These are phyloP conservation scores for Polymixis flavicincta DNA, from an alignment of 2,888 invertebrate species.

Conservation along the genomic window DNA sequence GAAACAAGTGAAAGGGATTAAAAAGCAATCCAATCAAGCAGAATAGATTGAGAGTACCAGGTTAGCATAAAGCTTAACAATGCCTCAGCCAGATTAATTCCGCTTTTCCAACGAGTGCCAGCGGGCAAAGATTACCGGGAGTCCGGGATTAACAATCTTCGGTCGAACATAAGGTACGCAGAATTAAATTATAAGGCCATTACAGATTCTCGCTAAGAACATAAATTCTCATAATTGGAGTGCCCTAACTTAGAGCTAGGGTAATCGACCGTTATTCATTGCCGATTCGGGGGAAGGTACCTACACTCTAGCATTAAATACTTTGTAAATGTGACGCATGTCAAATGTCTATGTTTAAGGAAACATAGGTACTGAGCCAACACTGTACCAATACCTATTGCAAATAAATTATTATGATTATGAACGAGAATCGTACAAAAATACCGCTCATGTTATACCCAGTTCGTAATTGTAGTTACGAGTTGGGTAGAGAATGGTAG, in stretches of 20 bases:
- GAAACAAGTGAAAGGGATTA: constrained; percentile 4
- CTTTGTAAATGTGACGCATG: too few relatives aligned
- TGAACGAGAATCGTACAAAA: neutral
- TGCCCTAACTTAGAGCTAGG: constrained; percentile 21
- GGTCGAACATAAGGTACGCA: constrained; percentile 28
- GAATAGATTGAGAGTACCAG: constrained; percentile 44
- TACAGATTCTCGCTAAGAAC: constrained; percentile 46
- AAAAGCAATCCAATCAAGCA: constrained; percentile 38
- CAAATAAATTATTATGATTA: too few relatives aligned
- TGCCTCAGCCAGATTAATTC: constrained; percentile 29
- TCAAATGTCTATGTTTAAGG: too few relatives aligned
- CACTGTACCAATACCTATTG: too few relatives aligned
- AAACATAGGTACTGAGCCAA: too few relatives aligned
- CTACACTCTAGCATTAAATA: too few relatives aligned
- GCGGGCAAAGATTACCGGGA: constrained; percentile 29
- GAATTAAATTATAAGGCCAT: constrained; percentile 59
- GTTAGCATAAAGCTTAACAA: constrained; percentile 52
- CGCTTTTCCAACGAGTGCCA: constrained; percentile 25
- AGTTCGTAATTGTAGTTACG: too few relatives aligned
- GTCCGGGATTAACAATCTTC: constrained; percentile 49
- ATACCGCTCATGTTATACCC: neutral
- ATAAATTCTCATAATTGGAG: constrained; percentile 63
- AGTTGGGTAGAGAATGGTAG: too few relatives aligned
- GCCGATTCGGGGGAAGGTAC: constrained; percentile 15
- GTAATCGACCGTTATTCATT: constrained; percentile 35